Percentiles rank a stretch among this genome's conserved stretches.
phyloP scores from a whole-genome alignment of 2,888 invertebrate genomes.

The Sisyra terminalis region DNA sequence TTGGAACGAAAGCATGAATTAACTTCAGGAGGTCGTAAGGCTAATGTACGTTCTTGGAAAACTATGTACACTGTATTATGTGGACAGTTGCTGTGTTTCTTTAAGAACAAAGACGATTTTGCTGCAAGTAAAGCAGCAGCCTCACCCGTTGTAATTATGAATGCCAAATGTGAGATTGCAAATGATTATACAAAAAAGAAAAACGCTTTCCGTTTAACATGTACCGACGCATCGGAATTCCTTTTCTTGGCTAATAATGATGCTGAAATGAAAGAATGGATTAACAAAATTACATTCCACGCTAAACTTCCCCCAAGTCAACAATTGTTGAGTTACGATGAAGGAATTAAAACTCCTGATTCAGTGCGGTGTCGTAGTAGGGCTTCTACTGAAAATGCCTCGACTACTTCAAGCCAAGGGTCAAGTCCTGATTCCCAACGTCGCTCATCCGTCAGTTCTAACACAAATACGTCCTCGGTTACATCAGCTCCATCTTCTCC shows the following conservation, averaged over 20 bases:
- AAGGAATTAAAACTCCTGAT: slow-evolving; percentile 31
- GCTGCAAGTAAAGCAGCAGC: slow-evolving; percentile 73
- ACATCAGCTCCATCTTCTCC: slow-evolving; percentile 18
- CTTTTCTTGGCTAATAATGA: slow-evolving; percentile 64
- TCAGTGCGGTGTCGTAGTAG: slow-evolving; percentile 24
- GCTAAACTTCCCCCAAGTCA: slow-evolving; percentile 79
- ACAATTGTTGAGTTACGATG: slow-evolving; percentile 71
- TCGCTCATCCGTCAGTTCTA: slow-evolving; percentile 22
- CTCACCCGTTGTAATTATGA: slow-evolving; percentile 63
- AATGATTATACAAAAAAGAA: slow-evolving; percentile 92
- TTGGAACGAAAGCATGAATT: slow-evolving; percentile 91
- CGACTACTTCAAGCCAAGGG: slow-evolving; percentile 36
- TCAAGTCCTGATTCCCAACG: slow-evolving; percentile 35
- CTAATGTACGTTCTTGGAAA: slow-evolving; percentile 93
- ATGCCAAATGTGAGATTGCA: slow-evolving; percentile 71
- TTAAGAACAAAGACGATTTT: slow-evolving; percentile 88
- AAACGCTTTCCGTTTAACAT: slow-evolving; percentile 73
- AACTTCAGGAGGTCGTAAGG: slow-evolving; percentile 84
- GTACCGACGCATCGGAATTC: slow-evolving; percentile 87
- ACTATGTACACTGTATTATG: slow-evolving; percentile 87
- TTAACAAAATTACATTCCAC: slow-evolving; percentile 84
- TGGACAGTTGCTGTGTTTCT: slow-evolving; percentile 94
- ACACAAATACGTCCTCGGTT: slow-evolving; percentile 17
- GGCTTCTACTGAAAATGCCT: slow-evolving; percentile 25
- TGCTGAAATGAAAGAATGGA: slow-evolving; percentile 74